Evolutionary conservation across 2,888 invertebrate species (phyloP).

Genomic region (Diaperis boleti): DNA sequence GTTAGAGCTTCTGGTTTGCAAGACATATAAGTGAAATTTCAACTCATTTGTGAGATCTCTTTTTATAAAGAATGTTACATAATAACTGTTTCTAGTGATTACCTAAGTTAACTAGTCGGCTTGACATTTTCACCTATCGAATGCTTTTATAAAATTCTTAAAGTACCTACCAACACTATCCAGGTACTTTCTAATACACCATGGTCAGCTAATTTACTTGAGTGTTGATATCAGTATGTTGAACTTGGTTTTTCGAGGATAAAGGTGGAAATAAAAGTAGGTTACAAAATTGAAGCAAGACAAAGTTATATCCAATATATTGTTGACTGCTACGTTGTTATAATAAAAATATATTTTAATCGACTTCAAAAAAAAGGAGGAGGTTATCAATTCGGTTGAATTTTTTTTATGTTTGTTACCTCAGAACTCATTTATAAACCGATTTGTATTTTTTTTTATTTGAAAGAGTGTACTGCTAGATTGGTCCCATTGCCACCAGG

Average conservation of each 20-base stretch:
- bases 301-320: no score
- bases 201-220: slow-evolving; percentile 6
- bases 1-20: no score
- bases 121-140: slow-evolving; percentile 2
- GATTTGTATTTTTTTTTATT: no score
- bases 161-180: neutral
- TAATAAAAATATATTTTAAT: no score
- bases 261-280: neutral
- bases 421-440: no score
- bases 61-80: neutral
- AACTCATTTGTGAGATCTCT: neutral
- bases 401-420: no score
- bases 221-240: neutral
- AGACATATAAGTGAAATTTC: neutral
- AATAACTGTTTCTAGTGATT: slow-evolving; percentile 6
- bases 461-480: no score
- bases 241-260: neutral
- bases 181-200: slow-evolving; percentile 5
- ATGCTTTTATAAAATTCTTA: neutral
- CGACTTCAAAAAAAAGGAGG: no score
- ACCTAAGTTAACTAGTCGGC: neutral
- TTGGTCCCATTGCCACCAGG: no score
- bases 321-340: no score
- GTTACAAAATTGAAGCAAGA: neutral
- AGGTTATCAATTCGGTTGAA: no score